phyloP scores from a whole-genome alignment of 2,888 invertebrate species.

The Quadriops clusia region DNA sequence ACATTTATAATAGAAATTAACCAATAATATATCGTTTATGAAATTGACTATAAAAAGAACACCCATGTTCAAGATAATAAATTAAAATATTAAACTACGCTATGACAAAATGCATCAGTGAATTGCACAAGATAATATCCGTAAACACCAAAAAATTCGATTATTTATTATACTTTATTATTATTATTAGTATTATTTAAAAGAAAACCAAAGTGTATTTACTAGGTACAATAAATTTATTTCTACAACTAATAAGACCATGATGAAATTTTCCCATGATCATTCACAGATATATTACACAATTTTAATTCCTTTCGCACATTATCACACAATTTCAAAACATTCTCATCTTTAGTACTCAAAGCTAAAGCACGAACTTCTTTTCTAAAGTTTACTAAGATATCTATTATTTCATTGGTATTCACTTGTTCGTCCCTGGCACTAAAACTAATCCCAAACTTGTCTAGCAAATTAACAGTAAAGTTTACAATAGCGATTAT shows the following conservation, averaged over 20 bases:
- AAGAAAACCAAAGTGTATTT: slow-evolving; percentile 4
- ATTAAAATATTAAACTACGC: too few relatives aligned
- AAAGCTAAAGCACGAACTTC: slow-evolving; percentile 48
- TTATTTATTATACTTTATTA: too few relatives aligned
- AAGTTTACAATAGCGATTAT: slow-evolving; percentile 49
- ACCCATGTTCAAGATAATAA: too few relatives aligned
- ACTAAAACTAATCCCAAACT: slow-evolving; percentile 44
- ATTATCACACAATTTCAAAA: slow-evolving; percentile 55
- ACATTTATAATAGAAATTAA: too few relatives aligned
- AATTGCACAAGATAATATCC: too few relatives aligned
- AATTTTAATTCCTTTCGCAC: slow-evolving; percentile 50
- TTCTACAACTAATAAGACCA: too few relatives aligned
- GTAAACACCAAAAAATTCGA: too few relatives aligned
- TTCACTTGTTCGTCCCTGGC: slow-evolving; percentile 18
- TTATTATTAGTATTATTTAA: too few relatives aligned
- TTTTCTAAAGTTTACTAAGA: slow-evolving; percentile 50
- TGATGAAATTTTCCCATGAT: slow-evolving; percentile 47
- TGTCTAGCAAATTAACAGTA: slow-evolving; percentile 38
- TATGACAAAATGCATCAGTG: too few relatives aligned
- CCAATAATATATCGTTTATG: too few relatives aligned
- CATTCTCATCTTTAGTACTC: slow-evolving; percentile 43
- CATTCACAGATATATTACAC: slow-evolving; percentile 57
- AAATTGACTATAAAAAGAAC: too few relatives aligned
- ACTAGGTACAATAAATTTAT: too few relatives aligned
- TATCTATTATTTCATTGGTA: slow-evolving; percentile 43